A percentile compares a stretch with the other conserved stretches of the same genome.
These are phyloP conservation scores for Syngnathus acus DNA, from an alignment of 2,797 vertebrate genomes.

Conservation along the genomic window DNA sequence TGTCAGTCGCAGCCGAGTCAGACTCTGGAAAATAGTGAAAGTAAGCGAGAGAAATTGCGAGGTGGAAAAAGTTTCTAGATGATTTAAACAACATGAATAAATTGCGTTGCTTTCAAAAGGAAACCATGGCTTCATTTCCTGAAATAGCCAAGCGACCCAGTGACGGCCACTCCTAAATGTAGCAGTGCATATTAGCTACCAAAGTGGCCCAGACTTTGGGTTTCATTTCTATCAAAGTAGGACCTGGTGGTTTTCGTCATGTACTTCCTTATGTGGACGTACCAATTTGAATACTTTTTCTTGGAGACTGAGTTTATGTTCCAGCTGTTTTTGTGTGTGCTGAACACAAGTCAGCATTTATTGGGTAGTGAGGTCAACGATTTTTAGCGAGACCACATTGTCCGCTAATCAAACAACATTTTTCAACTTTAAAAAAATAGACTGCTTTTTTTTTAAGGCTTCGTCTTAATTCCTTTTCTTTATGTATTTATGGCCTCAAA, in stretches of 20 bases:
- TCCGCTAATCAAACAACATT: not conserved
- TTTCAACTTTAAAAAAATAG: too few relatives aligned
- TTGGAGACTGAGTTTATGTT: not conserved
- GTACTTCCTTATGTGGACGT: not conserved
- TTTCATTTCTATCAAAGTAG: not conserved
- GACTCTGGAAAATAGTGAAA: slow-evolving; percentile 15
- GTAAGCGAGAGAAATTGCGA: not conserved
- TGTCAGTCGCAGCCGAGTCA: slow-evolving; percentile 31
- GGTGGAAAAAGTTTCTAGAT: slow-evolving; percentile 31
- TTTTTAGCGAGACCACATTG: not conserved
- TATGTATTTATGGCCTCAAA: too few relatives aligned
- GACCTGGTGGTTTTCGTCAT: not conserved
- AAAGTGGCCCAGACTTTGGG: not conserved
- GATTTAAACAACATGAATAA: slow-evolving; percentile 11
- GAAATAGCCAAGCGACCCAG: slow-evolving; percentile 20
- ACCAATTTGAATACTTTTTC: not conserved
- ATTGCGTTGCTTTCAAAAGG: slow-evolving; percentile 22
- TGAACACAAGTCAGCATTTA: not conserved
- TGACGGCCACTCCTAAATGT: not conserved
- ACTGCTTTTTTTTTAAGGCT: not conserved
- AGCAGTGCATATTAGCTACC: not conserved
- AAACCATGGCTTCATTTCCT: slow-evolving; percentile 44
- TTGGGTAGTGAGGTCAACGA: not conserved
- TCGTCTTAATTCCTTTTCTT: too few relatives aligned
- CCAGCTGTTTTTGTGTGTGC: not conserved